Base-by-base conservation (phyloP, 2,888 invertebrate genomes). In the Opisthograptis luteolata region DNA sequence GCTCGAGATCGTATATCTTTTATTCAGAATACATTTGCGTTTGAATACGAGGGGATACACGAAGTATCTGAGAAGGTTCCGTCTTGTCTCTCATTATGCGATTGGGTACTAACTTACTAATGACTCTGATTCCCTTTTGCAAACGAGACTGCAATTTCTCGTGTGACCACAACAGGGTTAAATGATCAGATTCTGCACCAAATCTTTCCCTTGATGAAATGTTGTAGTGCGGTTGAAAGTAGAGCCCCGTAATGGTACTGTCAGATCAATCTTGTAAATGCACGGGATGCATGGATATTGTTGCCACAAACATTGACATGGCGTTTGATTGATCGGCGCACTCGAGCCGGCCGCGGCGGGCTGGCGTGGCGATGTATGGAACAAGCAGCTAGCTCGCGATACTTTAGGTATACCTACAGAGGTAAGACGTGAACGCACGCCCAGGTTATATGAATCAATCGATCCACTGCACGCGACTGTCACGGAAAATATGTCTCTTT, bases 241-340 rank as follows among this genome's bases (percentile, higher is more conserved):
- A 19, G 41, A 31, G 19, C 19, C 19, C n/a, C n/a, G 13, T 47
- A 41, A 48, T 36, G 41, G 47, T 41, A 27, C n/a, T 17, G 31
- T 31, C 31, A 17, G 14, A 49, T 49, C 43, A 28, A 32, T 49
- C 43, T 43, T 39, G 22, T 37, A 31, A 50, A 47, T 35, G 49
- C 39, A 43, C n/a, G 41, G 28, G 36, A 47, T 48, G 48, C 42
- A 34, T 36, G 36, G 39, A 48, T 35, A 31, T 30, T 14, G 49
- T 32, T 39, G 17, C 37, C 15, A 36, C 27, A 39, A 48, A 44
- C 42, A 34, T 14, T 27, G 50, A 40, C 47, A 35, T 9, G 19
- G 13, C 13, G 35, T 39, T 31, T 42, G 56, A 52, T 25, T 28
- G 48, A 56, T 52, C 31, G 39, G 4, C 17, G 27, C 39, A 8